Evolutionary conservation across 2,888 invertebrate genomes (phyloP).

Genomic region (Biston stratarius): DNA sequence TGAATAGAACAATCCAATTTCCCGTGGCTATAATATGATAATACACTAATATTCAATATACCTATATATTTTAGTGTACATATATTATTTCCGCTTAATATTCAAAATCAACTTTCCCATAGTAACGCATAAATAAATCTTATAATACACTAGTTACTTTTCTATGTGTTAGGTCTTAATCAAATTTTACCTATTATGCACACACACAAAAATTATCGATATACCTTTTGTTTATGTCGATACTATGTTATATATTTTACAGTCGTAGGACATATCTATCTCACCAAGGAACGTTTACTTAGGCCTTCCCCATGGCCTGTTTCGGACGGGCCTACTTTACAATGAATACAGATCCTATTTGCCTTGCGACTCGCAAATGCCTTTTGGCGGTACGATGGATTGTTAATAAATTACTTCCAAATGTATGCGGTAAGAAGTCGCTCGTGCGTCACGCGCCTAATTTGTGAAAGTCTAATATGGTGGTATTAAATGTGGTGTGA

Average conservation of each 20-base stretch:
- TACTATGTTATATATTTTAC: neutral
- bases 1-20: too few relatives aligned
- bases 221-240: constrained; percentile 16
- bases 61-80: too few relatives aligned
- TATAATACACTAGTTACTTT: neutral
- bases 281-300: constrained; percentile 73
- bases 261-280: constrained; percentile 24
- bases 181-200: neutral
- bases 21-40: too few relatives aligned
- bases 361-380: constrained; percentile 79
- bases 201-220: neutral
- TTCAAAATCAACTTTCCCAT: too few relatives aligned
- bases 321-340: constrained; percentile 69
- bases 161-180: too few relatives aligned
- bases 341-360: constrained; percentile 80
- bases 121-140: too few relatives aligned
- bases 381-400: constrained; percentile 71
- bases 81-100: too few relatives aligned
- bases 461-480: neutral
- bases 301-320: constrained; percentile 73
- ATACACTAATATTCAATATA: too few relatives aligned
- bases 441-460: constrained; percentile 24
- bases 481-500: neutral
- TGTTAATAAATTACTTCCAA: constrained; percentile 75
- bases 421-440: constrained; percentile 66